Evolutionary conservation across 2,797 vertebrate species (phyloP), one percentile per base, ranked within the genome.

Genomic region (Trachurus trachurus): DNA sequence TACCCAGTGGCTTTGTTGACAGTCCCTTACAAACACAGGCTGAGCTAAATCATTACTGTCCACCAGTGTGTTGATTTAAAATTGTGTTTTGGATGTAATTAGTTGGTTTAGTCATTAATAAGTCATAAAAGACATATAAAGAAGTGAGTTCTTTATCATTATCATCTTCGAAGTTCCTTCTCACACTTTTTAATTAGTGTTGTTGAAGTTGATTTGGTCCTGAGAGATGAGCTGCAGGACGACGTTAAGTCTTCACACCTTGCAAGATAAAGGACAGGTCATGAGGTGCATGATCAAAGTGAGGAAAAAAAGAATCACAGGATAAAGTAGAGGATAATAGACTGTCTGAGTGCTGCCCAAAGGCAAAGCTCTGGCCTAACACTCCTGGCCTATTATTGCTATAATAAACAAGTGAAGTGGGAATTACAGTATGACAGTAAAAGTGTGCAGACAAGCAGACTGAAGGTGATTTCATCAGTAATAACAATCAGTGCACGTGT

Each of bases 221-320:
- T 17, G 22, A 19, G 71, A 79, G 76, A 60, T 66, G 65, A 65
- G 57, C 49, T 21, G 39, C 61, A 76, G 71, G 74, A 78, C 44
- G 66, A 75, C 50, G 61, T 78, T 78, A 67, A 71, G 65, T 63
- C 50, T 53, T 82, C 44, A 66, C 40, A 66, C 19, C 54, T 10
- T 16, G 39, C 52, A 50, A 8, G 29, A 71, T 73, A 56, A 75
- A 26, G 2, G 63, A 82, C 84, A 83, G 68, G 74, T 81, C 80
- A 83, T 61, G 65, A 72, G 78, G 47, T 83, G 77, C 59, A 73
- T 71, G 47, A 82, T 76, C 59, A 73, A 73, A 80, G 40, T 21
- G 29, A 68, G 64, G 31, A 1, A 47, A 37, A 50, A 42, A 12
- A 52, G 9, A 50, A 74, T 37, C 3, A 5, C 47, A 34, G 53